phyloP scores from a whole-genome alignment of 2,888 invertebrate genomes.

The Philonicus albiceps region DNA sequence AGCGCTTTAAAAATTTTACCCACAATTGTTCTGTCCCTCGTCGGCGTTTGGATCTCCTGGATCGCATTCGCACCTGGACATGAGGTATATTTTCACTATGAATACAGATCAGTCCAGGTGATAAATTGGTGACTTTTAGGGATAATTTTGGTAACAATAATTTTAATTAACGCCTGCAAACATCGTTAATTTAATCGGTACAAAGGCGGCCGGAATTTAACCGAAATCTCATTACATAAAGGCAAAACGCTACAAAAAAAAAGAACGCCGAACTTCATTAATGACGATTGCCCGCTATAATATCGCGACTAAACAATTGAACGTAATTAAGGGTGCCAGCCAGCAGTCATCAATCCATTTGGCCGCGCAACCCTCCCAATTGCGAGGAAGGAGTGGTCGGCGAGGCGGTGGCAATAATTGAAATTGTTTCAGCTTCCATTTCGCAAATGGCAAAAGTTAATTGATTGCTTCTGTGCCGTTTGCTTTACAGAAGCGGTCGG shows the following conservation, averaged over 20 bases:
- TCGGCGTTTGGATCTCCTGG: no score
- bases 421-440: constrained; percentile 46
- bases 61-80: neutral
- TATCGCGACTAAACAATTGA: constrained; percentile 41
- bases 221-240: constrained; percentile 35
- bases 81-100: neutral
- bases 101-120: neutral
- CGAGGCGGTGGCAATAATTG: constrained; percentile 43
- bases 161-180: constrained; percentile 30
- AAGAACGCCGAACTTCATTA: constrained; percentile 31
- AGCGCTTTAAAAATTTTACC: neutral
- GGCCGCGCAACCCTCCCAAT: neutral
- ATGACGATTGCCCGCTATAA: constrained; percentile 37
- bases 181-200: constrained; percentile 20
- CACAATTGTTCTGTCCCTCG: no score
- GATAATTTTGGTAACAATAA: constrained; percentile 29
- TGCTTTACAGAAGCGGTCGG: neutral
- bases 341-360: constrained; percentile 36
- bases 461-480: constrained; percentile 48
- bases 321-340: constrained; percentile 45
- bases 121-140: neutral
- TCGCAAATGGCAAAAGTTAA: constrained; percentile 48
- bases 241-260: neutral
- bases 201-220: neutral
- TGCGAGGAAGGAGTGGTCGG: constrained; percentile 13